These are phyloP conservation scores for Busseola fusca DNA, from an alignment of 2,888 invertebrate species.

Conservation along the genomic window DNA sequence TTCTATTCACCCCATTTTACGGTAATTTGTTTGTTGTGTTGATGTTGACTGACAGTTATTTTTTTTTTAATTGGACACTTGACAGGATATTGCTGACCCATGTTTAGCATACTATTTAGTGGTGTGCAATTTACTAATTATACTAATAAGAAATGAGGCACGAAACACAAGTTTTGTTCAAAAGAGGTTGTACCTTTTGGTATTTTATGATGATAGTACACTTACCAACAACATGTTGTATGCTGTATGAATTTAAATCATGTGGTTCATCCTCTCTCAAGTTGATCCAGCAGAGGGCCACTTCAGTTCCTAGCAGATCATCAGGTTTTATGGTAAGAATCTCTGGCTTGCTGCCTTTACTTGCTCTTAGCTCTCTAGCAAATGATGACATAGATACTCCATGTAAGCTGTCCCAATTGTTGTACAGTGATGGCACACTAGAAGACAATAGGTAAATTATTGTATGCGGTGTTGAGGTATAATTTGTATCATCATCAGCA, in stretches of 20 bases:
- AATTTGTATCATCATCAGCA: background rate
- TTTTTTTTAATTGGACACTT: conserved; percentile 2
- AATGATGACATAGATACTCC: conserved; percentile 94
- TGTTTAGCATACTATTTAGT: conserved; percentile 11
- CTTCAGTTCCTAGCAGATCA: conserved; percentile 91
- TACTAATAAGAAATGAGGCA: background rate
- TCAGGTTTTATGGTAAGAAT: conserved; percentile 88
- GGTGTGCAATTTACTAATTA: conserved; percentile 2
- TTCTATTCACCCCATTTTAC: too few species aligned
- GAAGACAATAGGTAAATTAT: conserved; percentile 10
- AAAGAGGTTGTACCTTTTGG: background rate
- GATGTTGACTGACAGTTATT: conserved; percentile 18
- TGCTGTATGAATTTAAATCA: conserved; percentile 90
- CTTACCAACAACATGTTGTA: conserved; percentile 90
- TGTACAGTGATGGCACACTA: conserved; percentile 90
- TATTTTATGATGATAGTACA: conserved; percentile 8
- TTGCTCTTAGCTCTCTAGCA: conserved; percentile 89
- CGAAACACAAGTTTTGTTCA: background rate
- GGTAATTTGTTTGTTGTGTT: conserved; percentile 30
- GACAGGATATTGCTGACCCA: background rate
- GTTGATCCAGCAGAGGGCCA: conserved; percentile 91
- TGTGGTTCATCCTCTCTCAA: conserved; percentile 89
- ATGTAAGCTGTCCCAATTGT: conserved; percentile 94
- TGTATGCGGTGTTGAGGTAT: background rate
- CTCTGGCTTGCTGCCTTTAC: conserved; percentile 91